Base-by-base conservation (phyloP, 2,797 vertebrate genomes). In the Microctenopoma lineatum region DNA sequence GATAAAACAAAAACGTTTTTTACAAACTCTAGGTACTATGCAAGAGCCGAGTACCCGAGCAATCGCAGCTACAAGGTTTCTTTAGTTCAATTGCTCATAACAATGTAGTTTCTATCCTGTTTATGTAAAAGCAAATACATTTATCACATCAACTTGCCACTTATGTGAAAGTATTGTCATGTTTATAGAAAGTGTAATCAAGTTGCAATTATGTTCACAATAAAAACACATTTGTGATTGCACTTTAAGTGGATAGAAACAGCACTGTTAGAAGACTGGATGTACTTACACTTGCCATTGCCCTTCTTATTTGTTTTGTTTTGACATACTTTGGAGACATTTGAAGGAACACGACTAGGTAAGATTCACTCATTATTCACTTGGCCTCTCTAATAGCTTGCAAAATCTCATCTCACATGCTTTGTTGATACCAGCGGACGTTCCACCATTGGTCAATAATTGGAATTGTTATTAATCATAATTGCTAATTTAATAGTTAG, bases 401-500 rank as follows among this genome's bases (percentile, higher is more conserved):
- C 21, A 9, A 12, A 45, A 32, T 42, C 15, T 63, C 1, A 15
- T 53, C 34, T 39, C 2, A 3, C 50, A 7, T 64, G 53, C 14
- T 42, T 62, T 42, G 53, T 42, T 56, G 21, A 8, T 66, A 55
- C 39, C 1, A 0, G 25, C 7, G 57, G 34, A 73, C 18, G 50
- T 69, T 46, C 32, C 41, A 18, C 18, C 18, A 44, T 14, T 9
- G 46, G 41, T 70, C 42, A 71, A 27, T 41, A 38, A 39, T 52
- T 21, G 9, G 48, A 65, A 69, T 61, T 16, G 25, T 16, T 64
- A 64, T 61, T 58, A 36, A 64, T 69, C n/a, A 25, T 52, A 60
- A 66, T 62, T 54, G 21, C 29, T 59, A 7, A 62, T 62, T 8
- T 62, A 75, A 77, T 69, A 62, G 63, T 59, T 58, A 47, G n/a